Evolutionary conservation across 2,113 vertebrate genomes (phyloP), one percentile per base, ranked within the genome.

Genomic region (Trichechus manatus): DNA sequence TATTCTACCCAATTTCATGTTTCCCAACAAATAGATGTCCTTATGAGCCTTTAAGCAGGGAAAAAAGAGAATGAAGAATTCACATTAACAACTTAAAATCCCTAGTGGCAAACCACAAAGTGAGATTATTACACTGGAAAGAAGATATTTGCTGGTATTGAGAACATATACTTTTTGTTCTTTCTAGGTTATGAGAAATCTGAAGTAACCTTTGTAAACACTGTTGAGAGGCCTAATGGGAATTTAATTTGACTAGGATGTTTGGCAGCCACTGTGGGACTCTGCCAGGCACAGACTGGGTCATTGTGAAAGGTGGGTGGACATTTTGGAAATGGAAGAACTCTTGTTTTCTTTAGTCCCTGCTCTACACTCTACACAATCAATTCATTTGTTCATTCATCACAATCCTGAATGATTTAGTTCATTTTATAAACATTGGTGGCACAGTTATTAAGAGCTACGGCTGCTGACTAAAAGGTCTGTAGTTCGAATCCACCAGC

Each of bases 1-100:
- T 66, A 81, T 1, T 89, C 56, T 70, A 70, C 33, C 22, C 27
- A 87, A n/a, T 33, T 96, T 82, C 61, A 33, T 66, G 22, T 87
- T 94, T 93, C 36, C 47, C 15, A 79, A 81, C n/a, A 94, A 96
- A 82, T 59, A 85, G 53, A 9, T 91, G 33, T 85, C 59, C 2
- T 95, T 47, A 56, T 61, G 29, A 87, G 42, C n/a, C 15, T 68
- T 89, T 82, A 91, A 90, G 36, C 36, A 11, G 5, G 7, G 11
- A 33, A n/a, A n/a, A 80, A 9, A 77, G 39, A 93, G 23, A 87
- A 86, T 79, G 47, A 96, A 89, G 78, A 47, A 86, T 68, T 92
- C 90, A 20, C 77, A 10, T 77, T 77, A 81, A 36, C 27, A 22
- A 27, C 3, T 56, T 80, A 86, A 78, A 77, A 80, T 94, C 59